Conservation (phyloP, 2,888 invertebrate genomes). For the Apomyelois bistriatella region DNA sequence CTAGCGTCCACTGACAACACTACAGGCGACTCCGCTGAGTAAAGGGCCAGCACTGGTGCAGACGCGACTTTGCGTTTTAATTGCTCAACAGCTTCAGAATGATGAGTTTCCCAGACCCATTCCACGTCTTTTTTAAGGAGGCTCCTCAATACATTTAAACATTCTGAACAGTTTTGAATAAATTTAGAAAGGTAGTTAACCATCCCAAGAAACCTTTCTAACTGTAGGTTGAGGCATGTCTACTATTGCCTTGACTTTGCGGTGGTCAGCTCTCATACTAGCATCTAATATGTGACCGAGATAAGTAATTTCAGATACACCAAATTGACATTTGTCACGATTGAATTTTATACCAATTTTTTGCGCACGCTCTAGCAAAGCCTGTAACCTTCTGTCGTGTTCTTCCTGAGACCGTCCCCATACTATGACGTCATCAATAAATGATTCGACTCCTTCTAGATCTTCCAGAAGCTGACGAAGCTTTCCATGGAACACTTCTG, state of each 20-base stretch:
- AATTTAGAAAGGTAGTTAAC: constrained; percentile 18
- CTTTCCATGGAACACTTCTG: not conserved
- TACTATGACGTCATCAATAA: not conserved
- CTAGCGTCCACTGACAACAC: not conserved
- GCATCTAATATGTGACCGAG: constrained; percentile 16
- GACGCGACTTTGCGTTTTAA: not conserved
- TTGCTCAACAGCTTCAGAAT: not conserved
- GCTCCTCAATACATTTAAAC: constrained; percentile 12
- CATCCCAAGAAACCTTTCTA: constrained; percentile 19
- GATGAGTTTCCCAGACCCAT: constrained; percentile 12
- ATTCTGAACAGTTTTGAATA: constrained; percentile 18
- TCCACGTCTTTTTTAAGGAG: constrained; percentile 16
- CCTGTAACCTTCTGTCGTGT: not conserved
- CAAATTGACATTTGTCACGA: not conserved
- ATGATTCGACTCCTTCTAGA: not conserved
- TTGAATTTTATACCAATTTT: not conserved
- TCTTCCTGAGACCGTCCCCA: not conserved
- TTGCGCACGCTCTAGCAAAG: not conserved
- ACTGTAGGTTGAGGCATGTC: constrained; percentile 16
- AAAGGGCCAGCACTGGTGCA: not conserved
- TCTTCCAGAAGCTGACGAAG: not conserved
- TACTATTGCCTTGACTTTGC: constrained; percentile 17
- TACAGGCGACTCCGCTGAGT: not conserved
- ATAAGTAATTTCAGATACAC: constrained; percentile 10
- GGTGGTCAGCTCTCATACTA: constrained; percentile 14